A percentile compares a stretch with the other conserved stretches of the same genome.
Conservation (phyloP, 2,113 vertebrate genomes). For the Paramisgurnus dabryanus region DNA sequence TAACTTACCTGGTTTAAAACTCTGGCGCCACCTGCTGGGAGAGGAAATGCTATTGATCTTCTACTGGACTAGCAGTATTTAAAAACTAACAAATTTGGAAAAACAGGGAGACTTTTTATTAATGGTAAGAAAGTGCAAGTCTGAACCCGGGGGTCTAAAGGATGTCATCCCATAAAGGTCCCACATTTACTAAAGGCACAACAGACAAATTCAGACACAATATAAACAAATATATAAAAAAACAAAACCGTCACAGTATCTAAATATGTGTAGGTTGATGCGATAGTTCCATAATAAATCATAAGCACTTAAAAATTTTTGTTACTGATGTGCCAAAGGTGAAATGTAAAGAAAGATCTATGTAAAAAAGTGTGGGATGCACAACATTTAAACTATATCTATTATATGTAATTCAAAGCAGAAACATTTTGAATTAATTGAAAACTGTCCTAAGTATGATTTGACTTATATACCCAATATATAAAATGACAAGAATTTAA, state of each 20-base stretch:
- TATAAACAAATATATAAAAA: background rate
- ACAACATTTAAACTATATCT: background rate
- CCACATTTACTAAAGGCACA: constrained; percentile 17
- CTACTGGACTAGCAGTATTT: background rate
- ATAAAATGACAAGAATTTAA: background rate
- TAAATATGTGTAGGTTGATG: background rate
- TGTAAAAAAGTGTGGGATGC: background rate
- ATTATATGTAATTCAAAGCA: background rate
- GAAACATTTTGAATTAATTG: background rate
- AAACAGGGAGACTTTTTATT: constrained; percentile 22
- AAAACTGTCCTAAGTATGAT: background rate
- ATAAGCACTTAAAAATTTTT: background rate
- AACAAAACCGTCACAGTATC: background rate
- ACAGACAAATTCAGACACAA: constrained; percentile 6
- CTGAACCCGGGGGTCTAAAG: background rate
- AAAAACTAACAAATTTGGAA: background rate
- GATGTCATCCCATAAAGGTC: background rate
- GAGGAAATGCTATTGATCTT: background rate
- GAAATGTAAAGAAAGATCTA: background rate
- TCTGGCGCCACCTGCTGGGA: background rate
- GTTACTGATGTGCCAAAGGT: background rate
- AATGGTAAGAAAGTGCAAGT: constrained; percentile 16
- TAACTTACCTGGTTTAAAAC: background rate
- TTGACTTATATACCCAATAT: background rate
- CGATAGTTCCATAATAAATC: background rate